Conservation (phyloP, 2,113 vertebrate genomes). For the Euleptes europaea region DNA sequence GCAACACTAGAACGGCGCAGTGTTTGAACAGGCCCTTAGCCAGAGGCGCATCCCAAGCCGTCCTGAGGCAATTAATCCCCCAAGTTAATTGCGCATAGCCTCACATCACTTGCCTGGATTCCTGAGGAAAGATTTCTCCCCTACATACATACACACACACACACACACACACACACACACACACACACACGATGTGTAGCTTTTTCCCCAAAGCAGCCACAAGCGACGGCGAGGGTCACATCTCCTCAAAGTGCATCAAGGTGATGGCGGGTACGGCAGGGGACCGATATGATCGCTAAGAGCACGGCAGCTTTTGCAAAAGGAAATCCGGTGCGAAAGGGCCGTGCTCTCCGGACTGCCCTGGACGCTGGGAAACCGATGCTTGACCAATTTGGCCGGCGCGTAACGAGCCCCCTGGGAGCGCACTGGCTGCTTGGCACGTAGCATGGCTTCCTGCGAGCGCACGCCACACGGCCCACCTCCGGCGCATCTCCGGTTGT, state of each 20-base stretch:
- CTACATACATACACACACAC: no score
- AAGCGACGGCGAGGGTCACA: no score
- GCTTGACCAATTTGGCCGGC: neutral
- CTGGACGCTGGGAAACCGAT: neutral
- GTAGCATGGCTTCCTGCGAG: neutral
- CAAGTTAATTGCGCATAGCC: neutral
- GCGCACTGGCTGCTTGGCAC: neutral
- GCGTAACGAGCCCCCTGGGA: neutral
- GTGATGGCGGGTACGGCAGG: neutral
- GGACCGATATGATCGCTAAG: neutral
- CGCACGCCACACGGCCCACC: neutral
- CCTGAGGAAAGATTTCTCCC: neutral
- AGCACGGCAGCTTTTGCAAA: neutral
- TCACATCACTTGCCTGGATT: neutral
- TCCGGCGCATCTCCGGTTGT: neutral
- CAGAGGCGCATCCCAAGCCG: neutral
- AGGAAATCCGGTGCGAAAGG: neutral
- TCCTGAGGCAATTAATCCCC: neutral
- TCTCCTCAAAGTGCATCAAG: neutral
- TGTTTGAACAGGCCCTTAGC: neutral
- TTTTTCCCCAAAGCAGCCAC: neutral
- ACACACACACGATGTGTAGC: no score
- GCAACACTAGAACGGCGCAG: neutral
- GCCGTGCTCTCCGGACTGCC: fast-evolving
- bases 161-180: no score